phyloP scores from a whole-genome alignment of 2,888 invertebrate species.

The Drosophila anceps region DNA sequence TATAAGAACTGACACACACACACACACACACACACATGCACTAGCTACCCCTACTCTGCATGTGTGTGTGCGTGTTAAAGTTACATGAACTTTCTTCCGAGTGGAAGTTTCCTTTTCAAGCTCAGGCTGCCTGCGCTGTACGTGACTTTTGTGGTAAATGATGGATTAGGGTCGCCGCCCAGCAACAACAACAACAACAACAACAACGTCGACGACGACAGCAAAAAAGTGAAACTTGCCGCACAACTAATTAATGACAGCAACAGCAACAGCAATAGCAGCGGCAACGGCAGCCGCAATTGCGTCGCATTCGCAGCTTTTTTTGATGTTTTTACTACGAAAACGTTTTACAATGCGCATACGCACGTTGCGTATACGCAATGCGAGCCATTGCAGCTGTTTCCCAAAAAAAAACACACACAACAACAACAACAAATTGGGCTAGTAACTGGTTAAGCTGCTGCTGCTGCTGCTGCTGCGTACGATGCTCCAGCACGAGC shows the following conservation, averaged over 20 bases:
- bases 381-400: conserved; percentile 51
- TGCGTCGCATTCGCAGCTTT: conserved; percentile 15
- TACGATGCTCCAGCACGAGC: conserved; percentile 17
- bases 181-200: conserved; percentile 5
- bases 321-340: conserved; percentile 7
- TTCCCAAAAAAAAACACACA: conserved; percentile 24
- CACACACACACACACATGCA: not conserved
- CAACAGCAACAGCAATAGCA: conserved; percentile 23
- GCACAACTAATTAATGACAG: conserved; percentile 67
- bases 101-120: conserved; percentile 68
- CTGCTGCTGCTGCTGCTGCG: conserved; percentile 11
- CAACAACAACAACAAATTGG: conserved; percentile 8
- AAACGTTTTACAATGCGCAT: conserved; percentile 33
- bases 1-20: conserved; percentile 2
- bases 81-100: conserved; percentile 63
- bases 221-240: conserved; percentile 78
- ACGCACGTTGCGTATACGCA: conserved; percentile 60
- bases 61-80: conserved; percentile 35
- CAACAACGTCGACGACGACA: not conserved
- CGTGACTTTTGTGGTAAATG: conserved; percentile 78
- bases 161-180: conserved; percentile 69
- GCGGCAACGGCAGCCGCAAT: not conserved
- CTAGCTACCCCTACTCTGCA: not conserved
- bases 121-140: conserved; percentile 50
- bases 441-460: conserved; percentile 41